Evolutionary conservation across 2,797 vertebrate genomes (phyloP).

Genomic region (Uromys caudimaculatus): DNA sequence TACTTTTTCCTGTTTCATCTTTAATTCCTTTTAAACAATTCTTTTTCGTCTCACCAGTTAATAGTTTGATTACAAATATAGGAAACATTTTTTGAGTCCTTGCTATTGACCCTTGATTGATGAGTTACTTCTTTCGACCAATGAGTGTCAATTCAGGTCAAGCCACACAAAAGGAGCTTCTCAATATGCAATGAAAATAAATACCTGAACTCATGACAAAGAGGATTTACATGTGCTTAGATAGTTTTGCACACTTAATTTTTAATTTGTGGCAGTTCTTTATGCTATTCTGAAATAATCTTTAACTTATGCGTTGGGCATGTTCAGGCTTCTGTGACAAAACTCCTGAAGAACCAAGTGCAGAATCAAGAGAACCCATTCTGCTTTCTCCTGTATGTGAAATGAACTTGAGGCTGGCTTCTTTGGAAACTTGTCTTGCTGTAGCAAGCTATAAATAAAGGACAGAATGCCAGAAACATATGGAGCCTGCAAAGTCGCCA

Average conservation of each 20-base stretch:
- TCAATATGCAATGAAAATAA: background rate
- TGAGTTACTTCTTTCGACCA: background rate
- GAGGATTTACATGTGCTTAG: background rate
- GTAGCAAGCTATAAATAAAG: background rate
- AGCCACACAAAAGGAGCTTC: background rate
- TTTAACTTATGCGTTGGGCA: background rate
- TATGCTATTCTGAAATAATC: constrained; percentile 3
- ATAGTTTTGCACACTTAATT: background rate
- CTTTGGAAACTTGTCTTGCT: background rate
- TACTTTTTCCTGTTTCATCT: background rate
- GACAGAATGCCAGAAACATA: background rate
- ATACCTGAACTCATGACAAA: background rate
- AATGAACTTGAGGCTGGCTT: background rate
- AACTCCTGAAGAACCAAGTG: background rate
- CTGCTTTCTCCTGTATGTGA: background rate
- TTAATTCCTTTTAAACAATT: background rate
- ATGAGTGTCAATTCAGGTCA: background rate
- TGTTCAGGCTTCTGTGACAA: background rate
- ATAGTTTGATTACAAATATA: background rate
- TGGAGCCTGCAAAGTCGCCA: background rate
- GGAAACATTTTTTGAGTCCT: background rate
- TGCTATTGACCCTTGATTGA: background rate
- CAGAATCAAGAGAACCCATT: background rate
- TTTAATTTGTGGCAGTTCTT: background rate
- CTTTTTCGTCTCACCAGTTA: background rate